These are phyloP conservation scores for Notodonta dromedarius DNA, from an alignment of 2,888 invertebrate genomes.

Conservation along the genomic window DNA sequence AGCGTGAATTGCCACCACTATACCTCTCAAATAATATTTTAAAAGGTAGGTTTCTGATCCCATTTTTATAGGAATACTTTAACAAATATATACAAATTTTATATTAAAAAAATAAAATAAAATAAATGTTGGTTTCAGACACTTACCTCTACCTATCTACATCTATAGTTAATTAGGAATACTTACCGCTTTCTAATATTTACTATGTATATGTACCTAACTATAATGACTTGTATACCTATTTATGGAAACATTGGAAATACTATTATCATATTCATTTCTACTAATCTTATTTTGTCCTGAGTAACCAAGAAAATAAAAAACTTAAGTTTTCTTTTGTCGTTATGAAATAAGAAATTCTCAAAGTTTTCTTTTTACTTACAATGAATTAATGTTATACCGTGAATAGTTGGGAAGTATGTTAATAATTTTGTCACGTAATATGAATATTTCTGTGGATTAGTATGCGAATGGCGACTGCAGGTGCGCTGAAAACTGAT, in stretches of 20 bases:
- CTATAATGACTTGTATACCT: too few species aligned
- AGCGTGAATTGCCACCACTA: background rate
- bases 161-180: too few species aligned
- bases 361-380: background rate
- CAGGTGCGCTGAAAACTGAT: conserved; percentile 43
- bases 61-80: background rate
- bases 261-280: too few species aligned
- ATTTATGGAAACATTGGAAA: too few species aligned
- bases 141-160: too few species aligned
- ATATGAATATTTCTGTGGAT: conserved; percentile 52
- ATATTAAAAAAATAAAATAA: too few species aligned
- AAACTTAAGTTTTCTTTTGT: background rate
- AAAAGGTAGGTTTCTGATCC: background rate
- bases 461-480: conserved; percentile 53
- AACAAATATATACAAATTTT: too few species aligned
- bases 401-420: conserved; percentile 32
- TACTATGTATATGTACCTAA: too few species aligned
- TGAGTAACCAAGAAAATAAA: background rate
- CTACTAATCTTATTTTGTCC: background rate
- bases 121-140: too few species aligned
- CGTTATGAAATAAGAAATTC: background rate
- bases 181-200: background rate
- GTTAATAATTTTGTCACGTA: conserved; percentile 55
- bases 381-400: conserved; percentile 11
- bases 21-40: background rate